Conservation (phyloP, 2,888 invertebrate species). For the Peribatodes rhomboidaria region DNA sequence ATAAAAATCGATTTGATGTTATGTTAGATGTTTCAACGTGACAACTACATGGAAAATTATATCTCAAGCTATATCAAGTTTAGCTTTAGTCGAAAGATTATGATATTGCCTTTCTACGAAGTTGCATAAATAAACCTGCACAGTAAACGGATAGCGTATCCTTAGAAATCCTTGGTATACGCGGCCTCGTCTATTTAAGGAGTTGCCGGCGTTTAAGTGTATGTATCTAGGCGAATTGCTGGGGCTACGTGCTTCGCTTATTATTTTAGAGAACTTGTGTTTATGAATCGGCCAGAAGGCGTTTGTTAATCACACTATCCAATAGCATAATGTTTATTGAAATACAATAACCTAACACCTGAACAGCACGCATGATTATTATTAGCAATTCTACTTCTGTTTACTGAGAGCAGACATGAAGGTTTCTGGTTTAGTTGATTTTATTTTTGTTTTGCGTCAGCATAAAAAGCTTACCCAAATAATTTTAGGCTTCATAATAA, state of each 20-base stretch:
- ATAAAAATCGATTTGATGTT: conserved; percentile 34
- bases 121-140: conserved; percentile 28
- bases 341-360: not conserved
- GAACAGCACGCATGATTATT: not conserved
- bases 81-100: not conserved
- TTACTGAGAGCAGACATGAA: not conserved
- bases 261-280: conserved; percentile 40
- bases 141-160: conserved; percentile 36
- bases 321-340: not conserved
- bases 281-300: conserved; percentile 28
- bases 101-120: conserved; percentile 12
- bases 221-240: conserved; percentile 45
- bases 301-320: conserved; percentile 8
- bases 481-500: not conserved
- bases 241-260: conserved; percentile 41
- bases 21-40: conserved; percentile 9
- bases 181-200: conserved; percentile 52
- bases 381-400: too few species aligned
- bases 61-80: not conserved
- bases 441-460: not conserved
- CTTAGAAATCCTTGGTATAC: conserved; percentile 48
- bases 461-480: not conserved
- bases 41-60: not conserved
- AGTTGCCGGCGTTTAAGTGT: conserved; percentile 33
- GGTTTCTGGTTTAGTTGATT: not conserved